These are phyloP conservation scores for Drosophila multiciliata DNA, from an alignment of 2,888 invertebrate genomes.

Conservation along the genomic window DNA sequence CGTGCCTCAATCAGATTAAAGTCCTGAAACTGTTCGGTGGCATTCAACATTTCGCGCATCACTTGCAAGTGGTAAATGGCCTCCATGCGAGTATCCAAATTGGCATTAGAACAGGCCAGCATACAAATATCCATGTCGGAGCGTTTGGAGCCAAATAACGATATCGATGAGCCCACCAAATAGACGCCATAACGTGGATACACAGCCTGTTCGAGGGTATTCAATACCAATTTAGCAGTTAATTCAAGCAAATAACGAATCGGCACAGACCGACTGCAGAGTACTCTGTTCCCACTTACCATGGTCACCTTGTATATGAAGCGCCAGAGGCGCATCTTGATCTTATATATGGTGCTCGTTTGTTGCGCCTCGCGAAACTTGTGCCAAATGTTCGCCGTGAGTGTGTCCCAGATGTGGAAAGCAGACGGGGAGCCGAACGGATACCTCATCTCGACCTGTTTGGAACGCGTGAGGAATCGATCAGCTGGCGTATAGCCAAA, in stretches of 20 bases:
- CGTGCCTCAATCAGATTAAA: conserved; percentile 94
- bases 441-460: conserved; percentile 88
- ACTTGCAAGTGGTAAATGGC: conserved; percentile 86
- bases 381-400: conserved; percentile 92
- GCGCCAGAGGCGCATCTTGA: conserved; percentile 94
- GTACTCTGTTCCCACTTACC: conserved; percentile 85
- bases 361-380: conserved; percentile 92
- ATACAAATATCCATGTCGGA: conserved; percentile 99
- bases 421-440: conserved; percentile 86
- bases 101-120: conserved; percentile 86
- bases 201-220: conserved; percentile 61
- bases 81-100: conserved; percentile 90
- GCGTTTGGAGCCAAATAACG: conserved; percentile 95
- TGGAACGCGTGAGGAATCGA: conserved; percentile 88
- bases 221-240: neutral
- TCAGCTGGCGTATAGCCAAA: conserved; percentile 86
- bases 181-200: conserved; percentile 92
- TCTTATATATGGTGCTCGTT: conserved; percentile 91
- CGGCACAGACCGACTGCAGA: neutral
- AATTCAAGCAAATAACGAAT: neutral
- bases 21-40: conserved; percentile 82
- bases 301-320: conserved; percentile 90
- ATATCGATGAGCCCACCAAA: conserved; percentile 98
- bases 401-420: conserved; percentile 88
- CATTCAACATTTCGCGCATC: conserved; percentile 79